Evolutionary conservation across 2,113 vertebrate genomes (phyloP), one percentile per base, ranked within the genome.

Genomic region (Sprattus sprattus): DNA sequence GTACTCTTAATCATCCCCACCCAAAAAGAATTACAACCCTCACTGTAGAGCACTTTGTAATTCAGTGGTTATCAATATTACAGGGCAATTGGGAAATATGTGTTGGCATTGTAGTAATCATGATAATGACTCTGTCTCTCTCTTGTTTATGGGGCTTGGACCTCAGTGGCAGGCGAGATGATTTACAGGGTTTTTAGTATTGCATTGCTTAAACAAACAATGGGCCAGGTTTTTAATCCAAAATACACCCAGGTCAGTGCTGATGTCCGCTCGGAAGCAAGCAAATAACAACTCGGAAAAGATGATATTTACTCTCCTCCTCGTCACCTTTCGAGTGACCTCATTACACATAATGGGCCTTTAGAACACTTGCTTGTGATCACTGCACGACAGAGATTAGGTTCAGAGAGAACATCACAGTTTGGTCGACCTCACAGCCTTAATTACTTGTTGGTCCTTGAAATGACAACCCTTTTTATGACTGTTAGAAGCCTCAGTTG

Each of bases 1-100:
- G 15, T 32, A 75, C 67, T 75, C 67, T 75, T 75, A 39, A 75
- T 75, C 67, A 75, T 32, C 67, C 67, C 39, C 28, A 75, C 67
- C 67, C 67, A 75, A 15, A 32, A 28, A 32, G 67, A 39, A 75
- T 75, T 75, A 75, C 28, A 75, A 13, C 67, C 32, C 28, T 75
- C 67, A 75, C 28, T 32, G 28, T 39, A 25, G 64, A 4, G 25
- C 67, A 75, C 4, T 75, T 75, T 39, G 67, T 75, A 75, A 75
- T 75, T 75, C 67, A 75, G 16, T 32, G 67, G 67, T 75, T 75
- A 75, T 75, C 67, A 75, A 75, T 75, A 75, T 75, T 39, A 75
- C 67, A 75, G 67, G 67, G 28, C 67, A 75, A 15, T 75, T 39
- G 67, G 67, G 28, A 75, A 75, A 75, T 39, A 2, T 75, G 13